Percentiles rank a stretch among this genome's conserved stretches.
Evolutionary conservation across 2,888 invertebrate species (phyloP).

Genomic region (Synanthedon myopaeformis): DNA sequence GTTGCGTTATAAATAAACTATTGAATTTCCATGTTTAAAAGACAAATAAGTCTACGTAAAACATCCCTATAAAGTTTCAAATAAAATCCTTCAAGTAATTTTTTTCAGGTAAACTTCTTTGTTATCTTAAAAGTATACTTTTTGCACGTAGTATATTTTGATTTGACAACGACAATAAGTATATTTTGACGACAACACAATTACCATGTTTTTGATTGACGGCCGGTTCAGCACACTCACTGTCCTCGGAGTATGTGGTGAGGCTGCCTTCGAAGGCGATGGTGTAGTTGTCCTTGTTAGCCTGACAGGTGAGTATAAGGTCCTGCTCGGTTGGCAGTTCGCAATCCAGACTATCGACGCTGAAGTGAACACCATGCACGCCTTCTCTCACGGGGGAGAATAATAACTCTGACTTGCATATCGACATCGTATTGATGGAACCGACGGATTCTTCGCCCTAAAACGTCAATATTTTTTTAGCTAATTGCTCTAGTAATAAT

Average conservation of each 20-base stretch:
- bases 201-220: conserved; percentile 67
- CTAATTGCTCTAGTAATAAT: too few relatives aligned
- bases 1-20: too few relatives aligned
- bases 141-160: too few relatives aligned
- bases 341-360: conserved; percentile 92
- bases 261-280: conserved; percentile 93
- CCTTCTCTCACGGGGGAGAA: conserved; percentile 92
- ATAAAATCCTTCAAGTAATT: neutral
- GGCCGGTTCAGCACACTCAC: conserved; percentile 73
- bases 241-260: conserved; percentile 87
- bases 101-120: neutral
- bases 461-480: neutral
- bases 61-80: too few relatives aligned
- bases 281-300: conserved; percentile 94
- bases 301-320: conserved; percentile 90
- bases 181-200: neutral
- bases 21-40: too few relatives aligned
- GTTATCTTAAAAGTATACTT: too few relatives aligned
- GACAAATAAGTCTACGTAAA: too few relatives aligned
- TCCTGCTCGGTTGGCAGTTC: conserved; percentile 84
- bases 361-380: conserved; percentile 80
- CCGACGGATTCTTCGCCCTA: conserved; percentile 81
- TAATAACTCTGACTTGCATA: conserved; percentile 90
- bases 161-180: too few relatives aligned
- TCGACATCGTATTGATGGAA: conserved; percentile 85